Base-by-base conservation (phyloP, 2,888 invertebrate genomes). In the Torymus aiolomorphi region DNA sequence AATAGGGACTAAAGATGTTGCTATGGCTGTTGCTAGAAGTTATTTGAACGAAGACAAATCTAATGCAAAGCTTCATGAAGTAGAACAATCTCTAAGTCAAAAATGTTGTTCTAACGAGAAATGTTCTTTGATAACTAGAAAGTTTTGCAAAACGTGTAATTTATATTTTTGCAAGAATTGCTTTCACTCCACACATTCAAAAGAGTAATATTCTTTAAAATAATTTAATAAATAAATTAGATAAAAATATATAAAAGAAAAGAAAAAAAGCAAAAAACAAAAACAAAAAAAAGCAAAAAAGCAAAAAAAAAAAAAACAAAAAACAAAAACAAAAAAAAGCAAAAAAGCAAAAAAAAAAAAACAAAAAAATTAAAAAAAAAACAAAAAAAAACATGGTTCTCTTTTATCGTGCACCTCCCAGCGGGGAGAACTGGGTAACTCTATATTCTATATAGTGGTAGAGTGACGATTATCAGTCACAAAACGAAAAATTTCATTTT, bases 101-200 rank as follows among this genome's bases (percentile, higher is more conserved):
- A 24, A 3, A 24, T 2, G 3, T 3, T 24, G 24, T 2, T 2
- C 24, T 24, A 24, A 24, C 24, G 69, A 79, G n/a, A n/a, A n/a
- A n/a, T n/a, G n/a, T n/a, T n/a, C n/a, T n/a, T n/a, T n/a, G n/a
- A n/a, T n/a, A n/a, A n/a, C n/a, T n/a, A n/a, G n/a, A n/a, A n/a
- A n/a, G n/a, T n/a, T n/a, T n/a, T n/a, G n/a, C n/a, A n/a, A n/a
- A n/a, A n/a, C n/a, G n/a, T n/a, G n/a, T n/a, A n/a, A n/a, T n/a
- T n/a, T n/a, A 67, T 42, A 72, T 42, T 57, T 24, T 78, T 31
- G 59, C 59, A 16, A n/a, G 66, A 42, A 57, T 13, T 59, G 10
- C 72, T 66, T 63, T 65, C 18, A 2, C 24, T 24, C 24, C 3
- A 24, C 3, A 24, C 24, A 2, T 24, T 24, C 24, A 59, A 59